phyloP scores from a whole-genome alignment of 2,113 vertebrate genomes.

The Saccopteryx leptura region DNA sequence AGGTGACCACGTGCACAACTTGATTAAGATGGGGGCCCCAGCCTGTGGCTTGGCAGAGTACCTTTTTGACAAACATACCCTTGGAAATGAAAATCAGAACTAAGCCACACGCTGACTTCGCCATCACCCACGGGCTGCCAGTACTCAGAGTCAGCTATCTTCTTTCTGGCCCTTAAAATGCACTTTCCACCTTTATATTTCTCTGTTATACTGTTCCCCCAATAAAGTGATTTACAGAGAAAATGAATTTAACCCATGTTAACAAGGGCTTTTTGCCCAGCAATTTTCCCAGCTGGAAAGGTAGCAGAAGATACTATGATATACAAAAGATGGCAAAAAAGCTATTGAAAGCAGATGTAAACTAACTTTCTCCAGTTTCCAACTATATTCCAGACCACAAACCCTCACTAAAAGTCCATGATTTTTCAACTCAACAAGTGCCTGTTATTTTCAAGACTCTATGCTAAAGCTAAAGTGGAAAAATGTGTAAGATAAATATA shows the following conservation, averaged over 20 bases:
- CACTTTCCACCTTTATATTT: neutral
- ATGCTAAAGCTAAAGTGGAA: neutral
- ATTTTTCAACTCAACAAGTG: constrained; percentile 35
- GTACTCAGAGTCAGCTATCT: neutral
- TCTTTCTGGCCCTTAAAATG: constrained; percentile 32
- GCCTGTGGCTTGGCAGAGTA: constrained; percentile 61
- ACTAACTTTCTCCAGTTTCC: neutral
- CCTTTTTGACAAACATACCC: constrained; percentile 81
- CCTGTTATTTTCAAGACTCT: constrained; percentile 11
- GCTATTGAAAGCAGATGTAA: neutral
- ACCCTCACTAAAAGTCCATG: neutral
- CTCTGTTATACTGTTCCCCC: neutral
- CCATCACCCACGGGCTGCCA: neutral
- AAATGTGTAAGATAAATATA: constrained; percentile 30
- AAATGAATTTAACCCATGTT: constrained; percentile 23
- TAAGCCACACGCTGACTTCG: constrained; percentile 4
- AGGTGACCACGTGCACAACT: constrained; percentile 75
- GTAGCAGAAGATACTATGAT: neutral
- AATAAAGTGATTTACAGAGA: constrained; percentile 62
- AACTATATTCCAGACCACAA: constrained; percentile 13
- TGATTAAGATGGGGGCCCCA: constrained; percentile 62
- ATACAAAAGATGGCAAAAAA: neutral
- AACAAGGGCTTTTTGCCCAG: neutral
- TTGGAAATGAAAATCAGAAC: constrained; percentile 66
- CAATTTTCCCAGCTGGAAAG: constrained; percentile 23